phyloP scores from a whole-genome alignment of 2,888 invertebrate species.

The Taenaris catops region DNA sequence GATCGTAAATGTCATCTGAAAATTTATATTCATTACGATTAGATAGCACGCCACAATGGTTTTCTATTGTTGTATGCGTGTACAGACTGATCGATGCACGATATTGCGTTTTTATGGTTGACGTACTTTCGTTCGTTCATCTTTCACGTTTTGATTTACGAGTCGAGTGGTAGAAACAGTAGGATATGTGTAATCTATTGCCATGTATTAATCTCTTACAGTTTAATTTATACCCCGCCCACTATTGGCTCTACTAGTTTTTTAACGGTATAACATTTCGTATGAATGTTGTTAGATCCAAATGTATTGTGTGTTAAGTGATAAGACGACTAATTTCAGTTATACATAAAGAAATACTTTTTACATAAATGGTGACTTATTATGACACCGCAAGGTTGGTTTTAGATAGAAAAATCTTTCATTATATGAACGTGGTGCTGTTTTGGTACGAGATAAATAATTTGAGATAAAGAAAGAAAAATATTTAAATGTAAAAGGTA shows the following conservation, averaged over 20 bases:
- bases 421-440: too few species aligned
- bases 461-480: too few species aligned
- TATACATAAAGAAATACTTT: too few species aligned
- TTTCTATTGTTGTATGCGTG: conserved; percentile 61
- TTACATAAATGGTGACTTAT: too few species aligned
- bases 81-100: conserved; percentile 70
- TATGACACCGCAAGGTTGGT: too few species aligned
- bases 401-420: too few species aligned
- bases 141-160: conserved; percentile 43
- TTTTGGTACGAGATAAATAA: too few species aligned
- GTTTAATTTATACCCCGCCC: conserved; percentile 60
- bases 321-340: too few species aligned
- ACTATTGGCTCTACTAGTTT: conserved; percentile 28
- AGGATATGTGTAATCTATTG: conserved; percentile 46
- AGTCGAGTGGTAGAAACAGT: conserved; percentile 44
- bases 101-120: conserved; percentile 67
- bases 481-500: neutral
- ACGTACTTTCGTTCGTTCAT: conserved; percentile 39
- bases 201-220: conserved; percentile 50
- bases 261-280: conserved; percentile 4
- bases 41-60: conserved; percentile 71
- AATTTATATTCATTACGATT: conserved; percentile 80
- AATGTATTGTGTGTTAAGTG: neutral
- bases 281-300: neutral
- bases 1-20: conserved; percentile 78